Evolutionary conservation across 2,888 invertebrate genomes (phyloP).

Genomic region (Steinernema hermaphroditum): DNA sequence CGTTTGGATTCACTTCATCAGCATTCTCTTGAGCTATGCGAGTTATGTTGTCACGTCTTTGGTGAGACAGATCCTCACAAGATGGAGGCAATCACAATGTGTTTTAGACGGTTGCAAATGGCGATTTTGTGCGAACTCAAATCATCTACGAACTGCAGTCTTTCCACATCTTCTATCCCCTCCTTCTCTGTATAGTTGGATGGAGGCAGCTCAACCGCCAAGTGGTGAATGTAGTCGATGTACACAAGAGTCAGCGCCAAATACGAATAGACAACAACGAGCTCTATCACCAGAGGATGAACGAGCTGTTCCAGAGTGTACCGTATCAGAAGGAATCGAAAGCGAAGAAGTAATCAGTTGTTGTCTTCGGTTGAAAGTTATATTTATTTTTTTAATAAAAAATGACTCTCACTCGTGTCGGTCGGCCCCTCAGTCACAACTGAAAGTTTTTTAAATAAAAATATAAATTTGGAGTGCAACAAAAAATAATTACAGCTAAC

Average conservation of each 20-base stretch:
- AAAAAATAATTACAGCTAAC: too few relatives aligned
- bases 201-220: not conserved
- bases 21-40: not conserved
- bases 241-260: not conserved
- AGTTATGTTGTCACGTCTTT: not conserved
- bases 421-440: too few relatives aligned
- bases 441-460: too few relatives aligned
- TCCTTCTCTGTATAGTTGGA: not conserved
- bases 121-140: not conserved
- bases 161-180: not conserved
- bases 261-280: not conserved
- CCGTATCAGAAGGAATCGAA: not conserved
- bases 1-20: conserved; percentile 16
- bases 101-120: too few relatives aligned
- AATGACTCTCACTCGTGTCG: too few relatives aligned
- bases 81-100: too few relatives aligned
- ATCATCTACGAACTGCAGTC: conserved; percentile 3
- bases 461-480: too few relatives aligned
- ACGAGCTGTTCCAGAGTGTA: conserved; percentile 12
- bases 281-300: not conserved
- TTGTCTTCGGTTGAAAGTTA: not conserved
- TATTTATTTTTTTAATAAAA: not conserved
- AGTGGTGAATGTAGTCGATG: not conserved
- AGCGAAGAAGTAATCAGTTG: not conserved
- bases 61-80: not conserved